Conservation (phyloP, 2,113 vertebrate species). For the Odocoileus hemionus region DNA sequence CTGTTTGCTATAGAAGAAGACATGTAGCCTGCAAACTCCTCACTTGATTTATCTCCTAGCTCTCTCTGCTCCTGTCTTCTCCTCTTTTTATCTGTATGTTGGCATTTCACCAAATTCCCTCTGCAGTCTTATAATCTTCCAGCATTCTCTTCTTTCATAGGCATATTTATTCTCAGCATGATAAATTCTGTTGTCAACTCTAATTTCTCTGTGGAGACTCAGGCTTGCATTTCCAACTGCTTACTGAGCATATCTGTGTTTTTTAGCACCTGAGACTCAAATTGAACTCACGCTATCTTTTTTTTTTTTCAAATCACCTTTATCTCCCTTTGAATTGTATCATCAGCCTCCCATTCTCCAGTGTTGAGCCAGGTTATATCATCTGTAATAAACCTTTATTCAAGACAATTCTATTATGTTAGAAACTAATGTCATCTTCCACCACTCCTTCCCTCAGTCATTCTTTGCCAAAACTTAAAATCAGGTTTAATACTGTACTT, state of each 20-base stretch:
- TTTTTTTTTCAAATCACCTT: not conserved
- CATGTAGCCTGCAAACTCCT: accelerated
- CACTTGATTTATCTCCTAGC: not conserved
- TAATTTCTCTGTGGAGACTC: not conserved
- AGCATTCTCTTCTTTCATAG: not conserved
- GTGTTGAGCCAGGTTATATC: not conserved
- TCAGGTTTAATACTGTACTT: not conserved
- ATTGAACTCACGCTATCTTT: not conserved
- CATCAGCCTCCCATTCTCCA: not conserved
- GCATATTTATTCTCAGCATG: not conserved
- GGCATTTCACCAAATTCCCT: not conserved
- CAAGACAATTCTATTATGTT: not conserved
- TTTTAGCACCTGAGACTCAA: not conserved
- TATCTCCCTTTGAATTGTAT: not conserved
- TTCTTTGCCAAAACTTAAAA: not conserved
- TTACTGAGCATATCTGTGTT: not conserved
- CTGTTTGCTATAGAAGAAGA: not conserved
- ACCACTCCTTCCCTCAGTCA: too few relatives aligned
- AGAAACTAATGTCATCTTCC: not conserved
- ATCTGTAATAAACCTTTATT: not conserved
- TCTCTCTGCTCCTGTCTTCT: not conserved
- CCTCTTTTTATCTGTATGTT: not conserved
- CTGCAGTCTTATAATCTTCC: not conserved
- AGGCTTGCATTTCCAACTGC: not conserved
- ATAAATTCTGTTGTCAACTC: not conserved